Base-by-base conservation (phyloP, 2,888 invertebrate species). In the Punctoribates punctum region DNA sequence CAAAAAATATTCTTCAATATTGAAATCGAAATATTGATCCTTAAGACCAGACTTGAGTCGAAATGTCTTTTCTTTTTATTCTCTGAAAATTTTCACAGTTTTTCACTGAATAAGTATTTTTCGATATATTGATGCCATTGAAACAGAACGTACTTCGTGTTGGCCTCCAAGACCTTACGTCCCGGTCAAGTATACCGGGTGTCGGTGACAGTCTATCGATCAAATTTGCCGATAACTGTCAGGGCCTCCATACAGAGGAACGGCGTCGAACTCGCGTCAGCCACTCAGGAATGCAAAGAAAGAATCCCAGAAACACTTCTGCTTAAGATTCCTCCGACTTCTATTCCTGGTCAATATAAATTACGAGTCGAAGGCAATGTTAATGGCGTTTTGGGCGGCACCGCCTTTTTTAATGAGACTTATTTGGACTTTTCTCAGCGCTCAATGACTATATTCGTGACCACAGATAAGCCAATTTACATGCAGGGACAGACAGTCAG, bases 381-480 rank as follows among this genome's bases (percentile, higher is more conserved):
- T 80, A 90, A 91, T 82, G 89, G 89, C 74, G 88, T 91, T 5
- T 88, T 90, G 75, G 94, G 94, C 9, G 96, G 96, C 0, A 89
- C 91, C 75, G 92, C 94, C 0, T 97, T 97, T 84, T 85, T 89
- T 65, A 96, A 97, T 82, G 94, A 95, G 83, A 94, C 94, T 0
- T 86, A 88, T 77, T 86, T 97, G 17, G 87, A 88, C 0, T 97
- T 96, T 85, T 93, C 93, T 0, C 90, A 91, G 81, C 88, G 96
- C 54, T 94, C 95, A 73, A 93, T 96, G 90, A 95, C 96, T 0
- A 93, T 96, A 79, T 95, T 96, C 83, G 91, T 97, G 80, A 96
- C 96, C 85, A 89, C 93, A 81, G 95, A 96, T 83, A 95, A 95
- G 83, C 96, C 96, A 0, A 89, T 96, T 6, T 97, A 97, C 82